Base-by-base conservation (phyloP, 2,113 vertebrate genomes). In the Tonatia bakeri region DNA sequence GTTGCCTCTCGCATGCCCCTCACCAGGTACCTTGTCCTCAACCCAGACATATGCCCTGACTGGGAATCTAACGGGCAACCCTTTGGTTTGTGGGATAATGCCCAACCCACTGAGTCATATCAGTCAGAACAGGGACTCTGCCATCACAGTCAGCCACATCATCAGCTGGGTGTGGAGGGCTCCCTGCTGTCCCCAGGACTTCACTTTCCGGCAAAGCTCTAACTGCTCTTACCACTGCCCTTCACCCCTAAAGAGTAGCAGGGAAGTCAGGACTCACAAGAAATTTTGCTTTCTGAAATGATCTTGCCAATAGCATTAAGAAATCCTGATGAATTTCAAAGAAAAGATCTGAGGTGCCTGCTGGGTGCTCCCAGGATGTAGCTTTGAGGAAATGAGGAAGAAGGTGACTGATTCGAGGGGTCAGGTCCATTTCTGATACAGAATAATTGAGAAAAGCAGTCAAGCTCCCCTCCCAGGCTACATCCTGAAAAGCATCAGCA, bases 401-500 rank as follows among this genome's bases (percentile, higher is more conserved):
- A 31, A 31, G 11, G 73, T 4, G 47, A 26, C 9, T 3, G n/a
- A 20, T 0, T 20, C 0, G 28, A 50, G 56, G 33, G 50, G 65
- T 33, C 43, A 24, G 28, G 33, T 43, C 54, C 73, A 7, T 12
- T 38, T 90, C 93, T 64, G 80, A 43, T 5, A 33, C 19, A 47
- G 87, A 90, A 40, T 15, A 19, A 50, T 38, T 4, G 26, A 0
- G 13, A n/a, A 11, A 16, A 38, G 14, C 1, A 81, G 38, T 5
- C 28, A 17, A 83, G 3, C 26, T 8, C 7, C 38, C 43, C 69
- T 81, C n/a, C 31, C 0, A 20, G 3, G 43, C 99, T 98, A 99
- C 59, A 99, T 96, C 97, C 99, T 98, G 98, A 99, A 99, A 43
- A 99, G 99, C 98, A 99, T 99, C 96, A 99, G 98, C 0, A 99